Evolutionary conservation across 2,797 vertebrate genomes (phyloP).

Genomic region (Sebastes steindachneri): DNA sequence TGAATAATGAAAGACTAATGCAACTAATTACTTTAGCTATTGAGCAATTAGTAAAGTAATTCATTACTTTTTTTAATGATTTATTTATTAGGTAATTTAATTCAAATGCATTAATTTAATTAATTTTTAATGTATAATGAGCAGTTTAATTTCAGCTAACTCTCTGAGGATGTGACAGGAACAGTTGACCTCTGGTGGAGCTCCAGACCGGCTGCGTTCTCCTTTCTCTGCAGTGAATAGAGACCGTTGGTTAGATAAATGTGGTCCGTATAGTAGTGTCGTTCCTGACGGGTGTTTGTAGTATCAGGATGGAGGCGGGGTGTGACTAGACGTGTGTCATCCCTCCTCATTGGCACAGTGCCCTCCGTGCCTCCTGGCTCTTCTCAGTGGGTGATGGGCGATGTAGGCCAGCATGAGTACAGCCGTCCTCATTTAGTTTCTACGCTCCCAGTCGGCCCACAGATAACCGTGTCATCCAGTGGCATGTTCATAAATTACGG

Average conservation of each 20-base stretch:
- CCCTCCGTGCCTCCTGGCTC: constrained; percentile 29
- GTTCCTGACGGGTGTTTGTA: neutral
- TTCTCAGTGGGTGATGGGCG: constrained; percentile 9
- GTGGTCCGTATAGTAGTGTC: neutral
- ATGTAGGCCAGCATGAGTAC: constrained; percentile 18
- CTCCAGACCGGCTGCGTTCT: neutral
- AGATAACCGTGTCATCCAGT: constrained; percentile 54
- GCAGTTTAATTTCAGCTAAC: too few relatives aligned
- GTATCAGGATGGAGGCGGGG: neutral
- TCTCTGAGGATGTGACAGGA: neutral
- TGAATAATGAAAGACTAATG: neutral
- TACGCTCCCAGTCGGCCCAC: neutral
- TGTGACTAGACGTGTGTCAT: constrained; percentile 11
- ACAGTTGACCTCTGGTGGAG: too few relatives aligned
- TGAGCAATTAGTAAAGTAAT: neutral
- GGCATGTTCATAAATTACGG: constrained; percentile 60
- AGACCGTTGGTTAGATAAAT: neutral
- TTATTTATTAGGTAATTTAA: too few relatives aligned
- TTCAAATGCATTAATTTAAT: too few relatives aligned
- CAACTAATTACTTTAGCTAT: neutral
- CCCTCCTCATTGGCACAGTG: constrained; percentile 17
- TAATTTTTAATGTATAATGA: too few relatives aligned
- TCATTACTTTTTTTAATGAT: too few relatives aligned
- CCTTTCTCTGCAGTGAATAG: neutral
- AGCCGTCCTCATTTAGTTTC: constrained; percentile 1